phyloP scores from a whole-genome alignment of 2,113 vertebrate species.

The Falco punctatus region DNA sequence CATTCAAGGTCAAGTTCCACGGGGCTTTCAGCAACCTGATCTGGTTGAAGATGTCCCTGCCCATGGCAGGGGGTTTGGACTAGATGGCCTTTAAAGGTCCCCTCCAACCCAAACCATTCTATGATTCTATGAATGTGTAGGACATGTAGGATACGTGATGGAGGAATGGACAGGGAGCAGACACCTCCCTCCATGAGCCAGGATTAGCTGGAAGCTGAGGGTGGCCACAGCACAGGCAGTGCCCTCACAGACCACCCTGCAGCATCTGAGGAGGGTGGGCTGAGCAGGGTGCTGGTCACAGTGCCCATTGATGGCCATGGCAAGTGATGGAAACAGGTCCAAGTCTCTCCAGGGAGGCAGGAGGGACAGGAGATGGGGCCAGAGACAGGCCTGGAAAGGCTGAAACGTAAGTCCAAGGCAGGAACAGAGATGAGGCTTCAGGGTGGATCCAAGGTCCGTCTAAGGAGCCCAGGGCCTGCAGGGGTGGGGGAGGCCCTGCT shows the following conservation, averaged over 20 bases:
- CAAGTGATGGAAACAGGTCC: not conserved
- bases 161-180: not conserved
- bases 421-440: not conserved
- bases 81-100: not conserved
- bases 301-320: rapidly evolving
- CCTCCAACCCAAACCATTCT: not conserved
- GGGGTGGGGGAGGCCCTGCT: no score
- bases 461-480: not conserved
- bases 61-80: not conserved
- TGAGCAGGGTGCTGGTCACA: not conserved
- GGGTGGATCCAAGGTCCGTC: not conserved
- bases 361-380: not conserved
- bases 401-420: rapidly evolving
- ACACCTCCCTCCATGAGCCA: not conserved
- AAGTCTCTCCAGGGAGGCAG: not conserved
- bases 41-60: not conserved
- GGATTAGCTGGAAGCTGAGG: not conserved
- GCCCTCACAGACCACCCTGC: not conserved
- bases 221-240: not conserved
- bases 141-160: not conserved
- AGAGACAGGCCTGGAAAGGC: not conserved
- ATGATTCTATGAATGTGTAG: not conserved
- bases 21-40: not conserved
- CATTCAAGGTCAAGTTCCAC: not conserved
- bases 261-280: not conserved